phyloP scores from a whole-genome alignment of 2,113 vertebrate species.

The Xiphorhynchus elegans region DNA sequence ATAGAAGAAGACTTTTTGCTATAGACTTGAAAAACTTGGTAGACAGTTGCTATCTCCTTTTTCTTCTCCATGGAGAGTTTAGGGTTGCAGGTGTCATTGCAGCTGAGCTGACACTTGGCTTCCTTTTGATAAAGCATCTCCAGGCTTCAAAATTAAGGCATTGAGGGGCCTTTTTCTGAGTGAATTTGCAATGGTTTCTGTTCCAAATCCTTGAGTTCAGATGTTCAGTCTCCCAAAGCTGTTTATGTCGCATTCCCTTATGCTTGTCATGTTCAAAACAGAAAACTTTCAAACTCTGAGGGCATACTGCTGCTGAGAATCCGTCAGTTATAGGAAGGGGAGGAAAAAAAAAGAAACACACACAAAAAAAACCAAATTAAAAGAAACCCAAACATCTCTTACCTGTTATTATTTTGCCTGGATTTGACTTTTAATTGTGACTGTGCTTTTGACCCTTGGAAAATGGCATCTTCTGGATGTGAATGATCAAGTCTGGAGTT shows the following conservation, averaged over 20 bases:
- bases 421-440: background rate
- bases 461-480: background rate
- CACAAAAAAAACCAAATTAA: accelerated
- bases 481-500: background rate
- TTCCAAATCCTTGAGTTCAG: background rate
- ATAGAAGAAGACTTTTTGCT: background rate
- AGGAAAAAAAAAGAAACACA: too few species aligned
- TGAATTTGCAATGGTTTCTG: background rate
- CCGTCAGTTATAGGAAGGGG: background rate
- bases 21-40: background rate
- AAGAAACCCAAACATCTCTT: background rate
- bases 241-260: background rate
- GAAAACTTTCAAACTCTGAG: background rate
- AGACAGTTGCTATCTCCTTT: background rate
- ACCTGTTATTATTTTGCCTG: background rate
- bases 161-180: background rate
- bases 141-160: background rate
- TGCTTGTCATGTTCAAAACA: background rate
- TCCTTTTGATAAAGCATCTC: background rate
- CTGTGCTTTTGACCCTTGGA: background rate
- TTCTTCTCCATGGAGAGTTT: background rate
- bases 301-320: background rate
- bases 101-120: background rate
- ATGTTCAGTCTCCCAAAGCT: background rate
- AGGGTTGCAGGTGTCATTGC: background rate